A percentile compares a stretch with the other conserved stretches of the same genome.
Conservation (phyloP, 2,113 vertebrate genomes). For the Ammodytes marinus region DNA sequence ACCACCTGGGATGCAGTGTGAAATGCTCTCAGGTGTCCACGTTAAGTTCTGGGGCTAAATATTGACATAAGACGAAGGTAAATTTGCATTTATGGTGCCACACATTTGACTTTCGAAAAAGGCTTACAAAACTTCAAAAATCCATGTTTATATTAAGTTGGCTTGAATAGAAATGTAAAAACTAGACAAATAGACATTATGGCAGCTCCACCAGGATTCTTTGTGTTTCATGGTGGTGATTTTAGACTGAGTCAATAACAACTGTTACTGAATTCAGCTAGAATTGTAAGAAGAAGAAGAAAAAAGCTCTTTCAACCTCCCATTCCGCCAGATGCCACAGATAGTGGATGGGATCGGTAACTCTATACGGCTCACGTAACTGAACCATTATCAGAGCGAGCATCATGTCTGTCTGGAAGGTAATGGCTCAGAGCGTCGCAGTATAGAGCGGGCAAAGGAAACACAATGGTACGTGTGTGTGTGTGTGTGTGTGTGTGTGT, state of each 20-base stretch:
- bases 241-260: slow-evolving; percentile 17
- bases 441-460: slow-evolving; percentile 27
- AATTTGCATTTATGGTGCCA: neutral
- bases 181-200: neutral
- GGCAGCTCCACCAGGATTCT: neutral
- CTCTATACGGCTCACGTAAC: slow-evolving; percentile 32
- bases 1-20: neutral
- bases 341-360: slow-evolving; percentile 42
- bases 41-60: neutral
- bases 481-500: slow-evolving; percentile 29
- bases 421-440: slow-evolving; percentile 11
- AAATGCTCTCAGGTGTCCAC: neutral
- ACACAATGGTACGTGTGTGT: neutral
- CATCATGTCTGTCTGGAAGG: slow-evolving; percentile 44
- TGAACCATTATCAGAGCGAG: slow-evolving; percentile 30
- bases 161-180: neutral
- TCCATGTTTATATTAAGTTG: neutral
- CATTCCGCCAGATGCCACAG: slow-evolving; percentile 14
- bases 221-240: slow-evolving; percentile 25
- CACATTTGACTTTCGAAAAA: neutral
- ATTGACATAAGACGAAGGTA: neutral
- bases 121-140: neutral
- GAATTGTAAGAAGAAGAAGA: neutral
- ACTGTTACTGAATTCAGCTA: neutral
- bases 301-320: neutral